Evolutionary conservation across 2,888 invertebrate species (phyloP).

Genomic region (Oeneis ivallda): DNA sequence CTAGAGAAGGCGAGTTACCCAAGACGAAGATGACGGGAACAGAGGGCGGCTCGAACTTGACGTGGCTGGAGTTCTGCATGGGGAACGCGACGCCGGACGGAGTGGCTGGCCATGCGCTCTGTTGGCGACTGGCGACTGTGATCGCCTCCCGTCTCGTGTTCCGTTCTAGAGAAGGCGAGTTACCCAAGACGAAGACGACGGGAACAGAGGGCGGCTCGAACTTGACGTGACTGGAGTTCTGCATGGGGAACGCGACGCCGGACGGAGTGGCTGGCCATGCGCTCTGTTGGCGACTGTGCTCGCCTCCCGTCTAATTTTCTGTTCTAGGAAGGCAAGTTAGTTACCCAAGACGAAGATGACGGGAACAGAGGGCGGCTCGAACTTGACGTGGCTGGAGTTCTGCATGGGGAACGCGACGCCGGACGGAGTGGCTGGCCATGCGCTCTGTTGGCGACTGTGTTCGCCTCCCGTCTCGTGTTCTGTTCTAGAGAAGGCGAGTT

Average conservation of each 20-base stretch:
- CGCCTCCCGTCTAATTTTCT: constrained; percentile 64
- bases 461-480: constrained; percentile 65
- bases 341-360: constrained; percentile 81
- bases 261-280: constrained; percentile 84
- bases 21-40: constrained; percentile 95
- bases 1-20: constrained; percentile 75
- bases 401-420: constrained; percentile 88
- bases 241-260: constrained; percentile 88
- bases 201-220: constrained; percentile 78
- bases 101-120: constrained; percentile 81
- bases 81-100: constrained; percentile 87
- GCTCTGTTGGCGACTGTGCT: constrained; percentile 63
- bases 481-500: constrained; percentile 59
- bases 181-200: constrained; percentile 79
- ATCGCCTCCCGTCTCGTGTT: constrained; percentile 81
- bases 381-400: background rate
- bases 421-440: constrained; percentile 84
- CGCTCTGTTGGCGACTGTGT: constrained; percentile 65
- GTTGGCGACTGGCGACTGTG: constrained; percentile 61
- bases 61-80: constrained; percentile 89
- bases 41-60: constrained; percentile 92
- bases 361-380: constrained; percentile 78
- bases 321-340: constrained; percentile 41
- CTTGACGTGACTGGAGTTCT: background rate
- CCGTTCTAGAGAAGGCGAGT: constrained; percentile 65